phyloP scores from a whole-genome alignment of 2,888 invertebrate genomes.

The Hololepta plana region DNA sequence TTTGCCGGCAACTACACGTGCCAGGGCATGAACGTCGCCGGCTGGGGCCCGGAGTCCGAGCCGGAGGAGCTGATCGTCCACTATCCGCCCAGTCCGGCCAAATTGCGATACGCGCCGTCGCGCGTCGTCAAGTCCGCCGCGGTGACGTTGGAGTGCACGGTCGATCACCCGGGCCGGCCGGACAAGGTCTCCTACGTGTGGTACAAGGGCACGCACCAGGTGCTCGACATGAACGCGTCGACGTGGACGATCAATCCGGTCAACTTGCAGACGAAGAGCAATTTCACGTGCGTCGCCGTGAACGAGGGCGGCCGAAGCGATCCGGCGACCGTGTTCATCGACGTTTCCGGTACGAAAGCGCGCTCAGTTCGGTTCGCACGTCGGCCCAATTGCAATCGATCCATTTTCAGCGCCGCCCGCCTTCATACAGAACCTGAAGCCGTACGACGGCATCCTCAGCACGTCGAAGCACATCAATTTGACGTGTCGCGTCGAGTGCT shows the following conservation, averaged over 20 bases:
- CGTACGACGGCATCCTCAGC: slow-evolving; percentile 64
- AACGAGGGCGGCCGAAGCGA: slow-evolving; percentile 71
- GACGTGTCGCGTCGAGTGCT: slow-evolving; percentile 78
- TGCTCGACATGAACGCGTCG: slow-evolving; percentile 56
- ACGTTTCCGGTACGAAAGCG: slow-evolving; percentile 47
- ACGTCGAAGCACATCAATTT: slow-evolving; percentile 49
- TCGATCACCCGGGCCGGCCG: slow-evolving; percentile 70
- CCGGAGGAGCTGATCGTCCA: slow-evolving; percentile 64
- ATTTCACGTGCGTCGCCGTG: slow-evolving; percentile 75
- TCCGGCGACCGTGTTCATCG: slow-evolving; percentile 45
- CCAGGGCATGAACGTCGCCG: slow-evolving; percentile 73
- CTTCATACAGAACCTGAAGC: slow-evolving; percentile 67
- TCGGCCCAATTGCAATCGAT: too few relatives aligned
- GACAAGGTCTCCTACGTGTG: slow-evolving; percentile 56
- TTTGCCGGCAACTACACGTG: slow-evolving; percentile 93
- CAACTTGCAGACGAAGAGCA: slow-evolving; percentile 67
- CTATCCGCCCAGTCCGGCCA: slow-evolving; percentile 74
- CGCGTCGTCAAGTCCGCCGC: slow-evolving; percentile 66
- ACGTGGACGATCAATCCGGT: slow-evolving; percentile 71
- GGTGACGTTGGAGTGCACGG: slow-evolving; percentile 67
- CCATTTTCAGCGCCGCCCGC: slow-evolving; percentile 64
- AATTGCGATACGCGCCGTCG: slow-evolving; percentile 35
- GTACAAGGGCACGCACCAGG: slow-evolving; percentile 57
- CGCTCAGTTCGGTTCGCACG: too few relatives aligned
- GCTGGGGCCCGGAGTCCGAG: slow-evolving; percentile 68